Base-by-base conservation (phyloP, 2,888 invertebrate genomes). In the Schizotus pectinicornis region DNA sequence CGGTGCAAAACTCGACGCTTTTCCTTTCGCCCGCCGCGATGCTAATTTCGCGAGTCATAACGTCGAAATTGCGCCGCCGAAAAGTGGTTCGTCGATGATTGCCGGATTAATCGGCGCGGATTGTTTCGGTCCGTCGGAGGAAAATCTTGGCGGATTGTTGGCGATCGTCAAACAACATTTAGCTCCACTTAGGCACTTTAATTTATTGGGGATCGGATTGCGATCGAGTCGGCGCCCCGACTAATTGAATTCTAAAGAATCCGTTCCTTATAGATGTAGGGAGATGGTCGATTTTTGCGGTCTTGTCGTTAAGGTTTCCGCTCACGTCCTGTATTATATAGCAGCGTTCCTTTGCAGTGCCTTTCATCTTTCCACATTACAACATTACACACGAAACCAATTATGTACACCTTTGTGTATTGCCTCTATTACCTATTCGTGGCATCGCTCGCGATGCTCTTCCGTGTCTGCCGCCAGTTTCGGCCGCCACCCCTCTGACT, bases 381-480 rank as follows among this genome's bases (percentile, higher is more conserved):
- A 76, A 74, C 75, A 77, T 78, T 78, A 77, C 77, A 76, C 77
- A 77, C 77, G 77, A 76, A 78, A 75, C 76, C 78, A 78, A 78
- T 78, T 77, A 78, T 77, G 74, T 75, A 74, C 76, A 78, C 77
- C 78, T 78, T 78, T 78, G 77, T 78, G 76, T 74, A 77, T 76
- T 73, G 75, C 74, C 74, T 74, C 72, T 73, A 76, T 77, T 67
- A 68, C 61, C 67, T 61, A 65, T 65, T 63, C 67, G 64, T 58
- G 62, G 55, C 37, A 53, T 34, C 45, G 54, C 53, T 53, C 45
- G 34, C 36, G 47, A 52, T 53, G 53, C 43, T 59, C 59, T 49
- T 38, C 53, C 22, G 45, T 60, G 46, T 52, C 57, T 47, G 9
- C 46, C 11, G 22, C 14, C 39, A 11, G 46, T 46, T 45, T 56